These are phyloP conservation scores for Cantharis rufa DNA, from an alignment of 2,888 invertebrate species.

Conservation along the genomic window DNA sequence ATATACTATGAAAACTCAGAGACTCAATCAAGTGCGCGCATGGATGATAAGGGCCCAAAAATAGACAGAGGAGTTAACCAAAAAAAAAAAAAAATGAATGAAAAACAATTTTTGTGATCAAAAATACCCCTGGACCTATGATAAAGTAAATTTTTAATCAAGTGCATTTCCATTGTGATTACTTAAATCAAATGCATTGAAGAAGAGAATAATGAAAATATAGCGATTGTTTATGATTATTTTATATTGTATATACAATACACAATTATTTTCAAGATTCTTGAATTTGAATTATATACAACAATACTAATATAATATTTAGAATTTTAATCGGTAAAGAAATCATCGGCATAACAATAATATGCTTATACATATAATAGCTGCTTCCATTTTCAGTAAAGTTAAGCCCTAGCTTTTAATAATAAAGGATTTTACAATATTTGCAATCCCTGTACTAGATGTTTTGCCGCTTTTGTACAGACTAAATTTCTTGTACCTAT, in stretches of 20 bases:
- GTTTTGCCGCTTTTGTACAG: neutral
- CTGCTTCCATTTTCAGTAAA: neutral
- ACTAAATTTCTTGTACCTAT: neutral
- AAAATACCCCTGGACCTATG: too few species aligned
- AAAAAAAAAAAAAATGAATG: too few species aligned
- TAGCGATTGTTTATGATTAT: too few species aligned
- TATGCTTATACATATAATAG: neutral
- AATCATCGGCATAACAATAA: neutral
- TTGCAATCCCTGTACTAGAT: neutral
- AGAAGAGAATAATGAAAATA: too few species aligned
- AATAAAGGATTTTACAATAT: neutral
- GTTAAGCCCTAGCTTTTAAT: neutral
- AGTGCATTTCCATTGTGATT: too few species aligned
- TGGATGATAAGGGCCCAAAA: too few species aligned
- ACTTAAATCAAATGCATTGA: too few species aligned
- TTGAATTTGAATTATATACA: neutral
- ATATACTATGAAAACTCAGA: too few species aligned
- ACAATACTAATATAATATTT: neutral
- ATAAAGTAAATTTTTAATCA: too few species aligned
- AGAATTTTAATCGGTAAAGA: neutral
- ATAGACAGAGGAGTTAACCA: too few species aligned
- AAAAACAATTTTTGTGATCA: too few species aligned
- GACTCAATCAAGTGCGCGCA: too few species aligned
- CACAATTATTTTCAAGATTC: neutral
- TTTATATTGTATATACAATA: neutral